Base-by-base conservation (phyloP, 2,888 invertebrate species). In the Drosophila rellima region DNA sequence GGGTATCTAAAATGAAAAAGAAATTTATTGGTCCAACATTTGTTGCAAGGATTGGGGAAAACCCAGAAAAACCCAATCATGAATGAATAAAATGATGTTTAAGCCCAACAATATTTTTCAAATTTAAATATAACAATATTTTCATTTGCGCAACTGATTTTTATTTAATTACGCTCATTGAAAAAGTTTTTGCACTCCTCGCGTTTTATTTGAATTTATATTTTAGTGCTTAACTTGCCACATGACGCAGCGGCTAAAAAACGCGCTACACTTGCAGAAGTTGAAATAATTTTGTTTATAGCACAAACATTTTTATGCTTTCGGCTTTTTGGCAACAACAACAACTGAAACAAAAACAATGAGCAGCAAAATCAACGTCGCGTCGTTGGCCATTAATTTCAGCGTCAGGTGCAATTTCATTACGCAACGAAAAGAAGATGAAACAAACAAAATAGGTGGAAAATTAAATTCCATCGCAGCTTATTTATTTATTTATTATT, bases 341-440 rank as follows among this genome's bases (percentile, higher is more conserved):
- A 6, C 26, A 45, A 48, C 23, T 44, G 44, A 20, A 40, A 29
- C 20, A 68, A 20, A 6, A 26, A 26, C 11, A 13, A 42, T 0
- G 20, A 52, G 29, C 8, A 20, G 39, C 40, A n/a, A 61, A 67
- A 54, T 54, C 74, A 52, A 78, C 61, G 73, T 72, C 52, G 68
- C 61, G 73, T 72, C 56, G 68, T 11, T 44, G 48, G 61, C 83
- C 75, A 82, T 85, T 84, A 81, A 78, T 65, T 65, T 63, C 47
- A 61, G 67, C 54, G 75, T 54, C 74, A 88, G 85, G 57, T 71
- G 79, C 76, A 88, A 74, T 85, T 84, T 75, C 61, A 82, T 82
- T 88, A 82, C 48, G 44, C 44, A 35, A 35, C 39, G 45, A 62
- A 56, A 51, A 35, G 42, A 50, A 45, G 39, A 15, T 6, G 23